phyloP scores from a whole-genome alignment of 1,140 invertebrate species.

The Lanistes nyassanus region DNA sequence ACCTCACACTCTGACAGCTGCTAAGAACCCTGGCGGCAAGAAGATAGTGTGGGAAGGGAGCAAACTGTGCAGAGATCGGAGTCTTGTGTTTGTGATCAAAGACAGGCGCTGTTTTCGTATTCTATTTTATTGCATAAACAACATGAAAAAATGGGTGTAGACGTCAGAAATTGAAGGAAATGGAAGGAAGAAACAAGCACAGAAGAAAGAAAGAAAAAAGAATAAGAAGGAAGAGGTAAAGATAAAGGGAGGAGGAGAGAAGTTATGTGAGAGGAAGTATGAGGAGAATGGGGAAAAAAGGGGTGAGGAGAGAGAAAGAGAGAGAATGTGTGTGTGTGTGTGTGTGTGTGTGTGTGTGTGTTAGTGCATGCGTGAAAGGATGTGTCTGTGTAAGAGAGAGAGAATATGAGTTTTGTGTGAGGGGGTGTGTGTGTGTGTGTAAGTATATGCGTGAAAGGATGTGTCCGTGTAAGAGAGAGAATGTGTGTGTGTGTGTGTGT shows the following conservation, averaged over 20 bases:
- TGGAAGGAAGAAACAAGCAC: not conserved
- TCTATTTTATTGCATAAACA: not conserved
- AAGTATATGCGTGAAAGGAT: no score
- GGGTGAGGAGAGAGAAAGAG: not conserved
- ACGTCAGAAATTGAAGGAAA: no score
- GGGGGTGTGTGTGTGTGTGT: no score
- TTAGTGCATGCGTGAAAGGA: not conserved
- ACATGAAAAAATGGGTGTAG: not conserved
- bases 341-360: constrained; percentile 6
- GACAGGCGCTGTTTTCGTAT: not conserved
- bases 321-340: constrained; percentile 18
- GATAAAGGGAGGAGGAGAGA: not conserved
- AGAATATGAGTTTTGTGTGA: not conserved
- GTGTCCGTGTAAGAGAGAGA: no score
- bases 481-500: not conserved
- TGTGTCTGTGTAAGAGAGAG: constrained; percentile 6
- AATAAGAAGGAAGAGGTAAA: not conserved
- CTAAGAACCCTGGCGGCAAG: not conserved
- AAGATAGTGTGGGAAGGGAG: not conserved
- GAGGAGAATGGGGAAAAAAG: not conserved
- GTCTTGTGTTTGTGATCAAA: not conserved
- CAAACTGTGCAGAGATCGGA: not conserved
- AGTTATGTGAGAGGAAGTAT: constrained; percentile 6
- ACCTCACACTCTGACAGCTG: constrained; percentile 19
- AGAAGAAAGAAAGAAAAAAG: not conserved